Evolutionary conservation across 2,888 invertebrate species (phyloP).

Genomic region (Xylota segnis): DNA sequence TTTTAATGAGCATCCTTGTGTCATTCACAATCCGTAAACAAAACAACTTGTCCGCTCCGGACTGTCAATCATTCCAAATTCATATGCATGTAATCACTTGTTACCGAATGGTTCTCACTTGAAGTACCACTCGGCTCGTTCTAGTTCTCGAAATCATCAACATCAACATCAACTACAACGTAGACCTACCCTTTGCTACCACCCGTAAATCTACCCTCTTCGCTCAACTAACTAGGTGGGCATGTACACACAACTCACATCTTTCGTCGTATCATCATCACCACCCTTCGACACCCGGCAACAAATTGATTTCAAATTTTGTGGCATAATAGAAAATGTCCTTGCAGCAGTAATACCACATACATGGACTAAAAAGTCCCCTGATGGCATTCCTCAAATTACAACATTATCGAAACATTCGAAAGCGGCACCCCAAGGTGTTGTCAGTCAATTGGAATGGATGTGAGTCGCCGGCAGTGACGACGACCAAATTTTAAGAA

Average conservation of each 20-base stretch:
- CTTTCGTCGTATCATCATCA: constrained; percentile 52
- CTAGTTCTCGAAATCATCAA: constrained; percentile 45
- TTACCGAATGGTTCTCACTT: constrained; percentile 45
- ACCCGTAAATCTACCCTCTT: constrained; percentile 37
- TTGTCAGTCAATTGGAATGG: constrained; percentile 84
- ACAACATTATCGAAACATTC: constrained; percentile 79
- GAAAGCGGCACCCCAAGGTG: constrained; percentile 84
- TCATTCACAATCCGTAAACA: constrained; percentile 41
- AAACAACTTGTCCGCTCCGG: constrained; percentile 51
- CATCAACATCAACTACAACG: constrained; percentile 8
- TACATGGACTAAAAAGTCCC: constrained; percentile 59
- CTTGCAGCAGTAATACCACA: constrained; percentile 73
- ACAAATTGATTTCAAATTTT: constrained; percentile 83
- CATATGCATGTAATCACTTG: constrained; percentile 72
- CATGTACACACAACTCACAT: constrained; percentile 39
- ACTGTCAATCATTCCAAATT: constrained; percentile 56
- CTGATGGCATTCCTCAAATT: constrained; percentile 79
- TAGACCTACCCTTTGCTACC: constrained; percentile 10
- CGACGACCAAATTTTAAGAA: constrained; percentile 27
- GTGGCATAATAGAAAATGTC: constrained; percentile 81
- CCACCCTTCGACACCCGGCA: constrained; percentile 76
- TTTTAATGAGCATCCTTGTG: constrained; percentile 48
- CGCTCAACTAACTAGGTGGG: constrained; percentile 53
- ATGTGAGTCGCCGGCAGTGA: constrained; percentile 76
- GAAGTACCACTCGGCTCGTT: constrained; percentile 34